Evolutionary conservation across 2,113 vertebrate species (phyloP).

Genomic region (Poecile atricapillus): DNA sequence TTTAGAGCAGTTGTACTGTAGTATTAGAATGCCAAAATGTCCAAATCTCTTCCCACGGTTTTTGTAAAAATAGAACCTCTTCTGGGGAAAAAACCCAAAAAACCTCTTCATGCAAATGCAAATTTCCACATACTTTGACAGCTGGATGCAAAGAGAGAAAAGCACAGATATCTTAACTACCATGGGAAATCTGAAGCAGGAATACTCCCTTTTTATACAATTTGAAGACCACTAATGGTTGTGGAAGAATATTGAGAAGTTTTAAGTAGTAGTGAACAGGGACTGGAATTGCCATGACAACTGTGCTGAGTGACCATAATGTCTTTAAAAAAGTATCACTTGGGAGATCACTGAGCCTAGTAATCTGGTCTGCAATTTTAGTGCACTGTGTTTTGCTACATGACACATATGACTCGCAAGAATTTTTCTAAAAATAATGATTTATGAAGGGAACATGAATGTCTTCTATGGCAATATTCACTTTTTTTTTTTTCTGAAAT

Average conservation of each 20-base stretch:
- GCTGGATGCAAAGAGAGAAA: neutral
- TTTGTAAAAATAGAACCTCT: slow-evolving; percentile 35
- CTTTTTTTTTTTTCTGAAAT: neutral
- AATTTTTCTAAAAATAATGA: neutral
- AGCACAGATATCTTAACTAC: neutral
- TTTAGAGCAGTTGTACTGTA: slow-evolving; percentile 6
- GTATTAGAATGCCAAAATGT: slow-evolving; percentile 8
- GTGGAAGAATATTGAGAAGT: neutral
- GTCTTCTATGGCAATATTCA: neutral
- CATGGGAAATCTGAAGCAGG: neutral
- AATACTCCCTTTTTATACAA: neutral
- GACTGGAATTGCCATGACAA: neutral
- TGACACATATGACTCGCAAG: neutral
- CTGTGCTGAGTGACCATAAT: neutral
- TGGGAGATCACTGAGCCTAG: neutral
- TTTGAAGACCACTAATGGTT: neutral
- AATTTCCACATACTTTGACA: slow-evolving; percentile 17
- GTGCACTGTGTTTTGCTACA: neutral
- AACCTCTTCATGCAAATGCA: neutral
- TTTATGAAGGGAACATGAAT: neutral
- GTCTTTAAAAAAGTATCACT: neutral
- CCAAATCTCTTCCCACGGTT: slow-evolving; percentile 22
- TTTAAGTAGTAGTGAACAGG: neutral
- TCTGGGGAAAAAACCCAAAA: neutral
- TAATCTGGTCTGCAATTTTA: neutral